Conservation (phyloP, 2,888 invertebrate species). For the Amaurobius ferox region DNA sequence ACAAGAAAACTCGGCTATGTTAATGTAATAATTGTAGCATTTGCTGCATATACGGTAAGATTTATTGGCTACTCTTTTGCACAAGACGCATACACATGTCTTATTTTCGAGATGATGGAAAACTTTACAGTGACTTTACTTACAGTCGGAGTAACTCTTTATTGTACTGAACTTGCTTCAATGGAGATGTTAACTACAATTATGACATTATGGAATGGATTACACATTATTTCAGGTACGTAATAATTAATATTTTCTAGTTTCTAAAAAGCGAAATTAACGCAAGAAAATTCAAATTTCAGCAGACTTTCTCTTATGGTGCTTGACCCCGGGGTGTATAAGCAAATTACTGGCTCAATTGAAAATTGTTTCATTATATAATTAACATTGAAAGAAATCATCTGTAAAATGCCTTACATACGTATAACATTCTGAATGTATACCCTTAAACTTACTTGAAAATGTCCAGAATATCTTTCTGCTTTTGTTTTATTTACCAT, state of each 20-base stretch:
- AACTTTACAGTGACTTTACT: conserved; percentile 58
- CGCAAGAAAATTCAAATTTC: too few species aligned
- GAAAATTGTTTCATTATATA: too few species aligned
- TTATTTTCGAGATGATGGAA: conserved; percentile 63
- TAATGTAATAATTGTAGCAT: conserved; percentile 86
- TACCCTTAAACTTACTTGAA: too few species aligned
- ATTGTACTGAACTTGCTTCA: conserved; percentile 54
- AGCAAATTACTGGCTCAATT: too few species aligned
- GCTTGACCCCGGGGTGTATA: too few species aligned
- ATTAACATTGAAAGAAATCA: too few species aligned
- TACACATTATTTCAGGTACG: conserved; percentile 59
- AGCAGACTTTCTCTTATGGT: too few species aligned
- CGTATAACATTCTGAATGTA: too few species aligned
- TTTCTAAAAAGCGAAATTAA: too few species aligned
- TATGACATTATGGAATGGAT: conserved; percentile 60
- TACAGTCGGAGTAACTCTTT: conserved; percentile 58
- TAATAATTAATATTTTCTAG: not conserved
- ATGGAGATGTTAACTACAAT: conserved; percentile 49
- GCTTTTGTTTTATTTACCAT: too few species aligned
- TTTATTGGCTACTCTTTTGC: conserved; percentile 80
- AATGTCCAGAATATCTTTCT: too few species aligned
- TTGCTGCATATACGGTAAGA: conserved; percentile 86
- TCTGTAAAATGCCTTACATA: too few species aligned
- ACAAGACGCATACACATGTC: conserved; percentile 29
- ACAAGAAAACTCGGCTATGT: conserved; percentile 86